Evolutionary conservation across 2,888 invertebrate species (phyloP).

Genomic region (Lasioglossum lativentre): DNA sequence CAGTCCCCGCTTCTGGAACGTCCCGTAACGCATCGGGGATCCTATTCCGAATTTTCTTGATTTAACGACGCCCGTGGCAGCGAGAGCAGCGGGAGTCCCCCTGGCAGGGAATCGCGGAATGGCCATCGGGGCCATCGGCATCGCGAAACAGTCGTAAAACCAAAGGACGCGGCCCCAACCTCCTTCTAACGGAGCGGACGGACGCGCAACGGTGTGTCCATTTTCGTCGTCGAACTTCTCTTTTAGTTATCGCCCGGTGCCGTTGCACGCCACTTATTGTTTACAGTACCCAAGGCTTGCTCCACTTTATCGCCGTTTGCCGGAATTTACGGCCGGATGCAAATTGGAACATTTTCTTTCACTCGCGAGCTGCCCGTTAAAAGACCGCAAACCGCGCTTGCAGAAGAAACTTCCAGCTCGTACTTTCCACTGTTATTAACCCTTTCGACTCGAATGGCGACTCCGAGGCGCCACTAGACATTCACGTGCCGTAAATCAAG

Average conservation of each 20-base stretch:
- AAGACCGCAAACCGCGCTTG: background rate
- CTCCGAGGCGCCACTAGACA: background rate
- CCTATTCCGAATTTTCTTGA: background rate
- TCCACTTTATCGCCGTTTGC: slow-evolving; percentile 15
- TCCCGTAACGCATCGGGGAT: background rate
- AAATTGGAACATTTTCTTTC: slow-evolving; percentile 9
- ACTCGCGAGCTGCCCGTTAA: background rate
- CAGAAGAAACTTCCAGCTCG: background rate
- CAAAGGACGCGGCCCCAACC: slow-evolving; percentile 21
- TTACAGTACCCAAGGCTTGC: background rate
- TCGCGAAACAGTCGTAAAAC: slow-evolving; percentile 37
- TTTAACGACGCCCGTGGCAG: slow-evolving; percentile 1
- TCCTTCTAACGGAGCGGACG: slow-evolving; percentile 17
- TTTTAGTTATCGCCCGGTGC: background rate
- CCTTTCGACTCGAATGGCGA: background rate
- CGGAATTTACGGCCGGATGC: slow-evolving; percentile 8
- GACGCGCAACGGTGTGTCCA: slow-evolving; percentile 5
- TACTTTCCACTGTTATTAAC: slow-evolving; percentile 4
- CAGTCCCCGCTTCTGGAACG: background rate
- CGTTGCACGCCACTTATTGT: slow-evolving; percentile 10
- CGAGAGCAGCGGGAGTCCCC: background rate
- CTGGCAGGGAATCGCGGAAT: background rate
- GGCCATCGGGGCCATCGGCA: slow-evolving; percentile 25
- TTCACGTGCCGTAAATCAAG: background rate
- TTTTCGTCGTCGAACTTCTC: slow-evolving; percentile 11